Base-by-base conservation (phyloP, 2,797 vertebrate genomes). In the Mus minutoides region DNA sequence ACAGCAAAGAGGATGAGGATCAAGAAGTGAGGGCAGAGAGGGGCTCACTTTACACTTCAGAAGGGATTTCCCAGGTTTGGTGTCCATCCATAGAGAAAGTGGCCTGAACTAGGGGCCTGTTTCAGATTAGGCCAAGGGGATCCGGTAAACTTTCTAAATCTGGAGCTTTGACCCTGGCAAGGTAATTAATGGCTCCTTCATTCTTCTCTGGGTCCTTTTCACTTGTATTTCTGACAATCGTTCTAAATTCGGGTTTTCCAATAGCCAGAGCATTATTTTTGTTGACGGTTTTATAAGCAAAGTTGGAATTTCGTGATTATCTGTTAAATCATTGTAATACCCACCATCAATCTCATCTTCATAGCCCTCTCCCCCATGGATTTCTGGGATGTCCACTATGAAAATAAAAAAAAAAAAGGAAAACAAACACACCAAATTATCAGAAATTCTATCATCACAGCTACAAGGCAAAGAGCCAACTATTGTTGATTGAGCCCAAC, bases 321-420 rank as follows among this genome's bases (percentile, higher is more conserved):
- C 60, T 96, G 76, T 64, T 96, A 94, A 94, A 91, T 96, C 92
- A 93, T 2, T 95, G 54, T 19, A 58, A 71, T 95, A 98, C 98
- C 97, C 83, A 98, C 98, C 98, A 96, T 97, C 97, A 93, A 97
- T 94, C 92, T 97, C 97, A 54, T 97, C 97, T 82, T 95, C 97
- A 22, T 97, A 97, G 49, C 95, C 92, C 19, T 92, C 97, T 93
- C 96, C 94, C 26, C 91, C 97, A 0, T 94, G 96, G 83, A 89
- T 86, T 94, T 98, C 97, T 86, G 98, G 98, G 90, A 98, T 98
- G 94, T 99, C 98, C 97, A 98, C 98, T 98, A 67, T 60, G 98
- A 98, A 58, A 95, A 97, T 95, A 98, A 91, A 56, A 37, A 95
- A 86, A 89, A 89, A 69, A 90, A 91, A 75, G 88, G 98, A 91